Evolutionary conservation across 2,113 vertebrate genomes (phyloP).

Genomic region (Atlantisia rogersi): DNA sequence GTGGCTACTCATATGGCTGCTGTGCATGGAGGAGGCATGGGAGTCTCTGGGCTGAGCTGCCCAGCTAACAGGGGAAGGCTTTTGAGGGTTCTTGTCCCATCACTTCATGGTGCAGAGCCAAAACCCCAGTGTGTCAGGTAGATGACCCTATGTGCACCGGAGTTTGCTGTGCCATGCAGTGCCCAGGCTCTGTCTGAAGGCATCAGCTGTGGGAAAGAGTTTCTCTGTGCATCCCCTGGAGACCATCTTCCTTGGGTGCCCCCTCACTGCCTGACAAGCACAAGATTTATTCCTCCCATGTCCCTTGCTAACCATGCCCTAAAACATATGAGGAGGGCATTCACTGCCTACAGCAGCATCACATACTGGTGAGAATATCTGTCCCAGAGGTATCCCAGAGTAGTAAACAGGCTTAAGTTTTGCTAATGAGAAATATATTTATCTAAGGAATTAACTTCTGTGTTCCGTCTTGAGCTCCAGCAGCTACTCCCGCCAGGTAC

Average conservation of each 20-base stretch:
- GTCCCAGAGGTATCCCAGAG: neutral
- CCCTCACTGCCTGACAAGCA: rapidly evolving
- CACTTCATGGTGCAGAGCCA: neutral
- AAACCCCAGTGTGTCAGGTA: neutral
- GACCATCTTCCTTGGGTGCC: neutral
- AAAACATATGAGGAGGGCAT: neutral
- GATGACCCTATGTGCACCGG: rapidly evolving
- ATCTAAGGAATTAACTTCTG: slow-evolving; percentile 38
- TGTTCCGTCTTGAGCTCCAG: neutral
- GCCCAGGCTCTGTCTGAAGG: neutral
- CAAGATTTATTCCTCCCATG: neutral
- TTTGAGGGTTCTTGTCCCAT: rapidly evolving
- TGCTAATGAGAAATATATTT: slow-evolving; percentile 19
- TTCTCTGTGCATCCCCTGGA: neutral
- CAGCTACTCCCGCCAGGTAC: neutral
- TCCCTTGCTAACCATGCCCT: neutral
- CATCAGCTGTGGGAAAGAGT: neutral
- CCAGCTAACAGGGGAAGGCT: neutral
- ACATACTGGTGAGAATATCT: neutral
- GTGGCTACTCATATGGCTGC: neutral
- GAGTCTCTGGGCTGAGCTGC: neutral
- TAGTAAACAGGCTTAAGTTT: neutral
- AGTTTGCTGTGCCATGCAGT: neutral
- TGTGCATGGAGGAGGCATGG: neutral
- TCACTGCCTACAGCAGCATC: neutral